Evolutionary conservation across 2,888 invertebrate genomes (phyloP), one percentile per base, ranked within the genome.

Genomic region (Oeneis ivallda): DNA sequence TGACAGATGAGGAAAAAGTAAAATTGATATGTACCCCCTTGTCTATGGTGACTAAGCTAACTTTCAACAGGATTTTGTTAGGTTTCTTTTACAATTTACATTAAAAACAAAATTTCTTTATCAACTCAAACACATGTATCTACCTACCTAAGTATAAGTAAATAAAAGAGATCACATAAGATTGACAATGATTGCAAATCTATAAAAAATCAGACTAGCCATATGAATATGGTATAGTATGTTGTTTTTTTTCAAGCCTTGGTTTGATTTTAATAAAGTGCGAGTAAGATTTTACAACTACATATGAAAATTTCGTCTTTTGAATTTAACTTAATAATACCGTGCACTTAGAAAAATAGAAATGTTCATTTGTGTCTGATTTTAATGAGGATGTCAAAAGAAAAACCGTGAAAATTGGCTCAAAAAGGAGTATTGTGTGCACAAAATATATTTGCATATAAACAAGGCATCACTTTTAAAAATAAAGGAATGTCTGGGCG

Each of bases 1-100:
- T 82, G 80, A 79, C 79, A 85, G 83, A 85, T 82, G 83, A 83
- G 84, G 80, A 87, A 90, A 87, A 92, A 91, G 91, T 89, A 89
- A 91, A 91, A 89, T 86, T 87, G 87, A 87, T 89, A 83, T 80
- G 79, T 79, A 76, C 79, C 85, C 80, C 80, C 79, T 77, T 78
- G 76, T 74, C 78, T 73, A 78, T 79, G 79, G 79, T 77, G 79
- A 83, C 80, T 81, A 80, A 81, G 76, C 73, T 79, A 79, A 88
- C 90, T 90, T 90, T 90, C 90, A 84, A 88, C 87, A 87, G 89
- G 88, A 89, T 85, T 82, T 81, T 74, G 77, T 64, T 59, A 67
- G 67, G 64, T 73, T 73, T 73, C 73, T 70, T 69, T 71, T 70
- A 62, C 56, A 66, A 69, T 71, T 67, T 71, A 72, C 75, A 72